Conservation (phyloP, 2,113 vertebrate species). For the Onychostruthus taczanowskii region DNA sequence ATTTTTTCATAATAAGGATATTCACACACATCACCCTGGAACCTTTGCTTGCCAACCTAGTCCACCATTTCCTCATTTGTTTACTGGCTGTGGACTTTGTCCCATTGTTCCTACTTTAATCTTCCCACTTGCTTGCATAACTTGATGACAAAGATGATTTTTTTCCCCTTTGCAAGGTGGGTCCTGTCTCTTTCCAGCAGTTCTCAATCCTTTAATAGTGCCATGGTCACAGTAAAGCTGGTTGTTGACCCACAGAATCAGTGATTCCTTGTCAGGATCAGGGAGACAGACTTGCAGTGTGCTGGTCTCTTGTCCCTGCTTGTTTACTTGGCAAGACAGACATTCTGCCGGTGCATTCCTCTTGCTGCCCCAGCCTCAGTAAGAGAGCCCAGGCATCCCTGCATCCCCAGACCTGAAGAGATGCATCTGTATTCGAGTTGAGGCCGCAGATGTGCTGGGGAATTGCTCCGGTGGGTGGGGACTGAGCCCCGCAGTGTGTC, state of each 20-base stretch:
- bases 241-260: not conserved
- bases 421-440: rapidly evolving
- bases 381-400: no score
- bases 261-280: rapidly evolving
- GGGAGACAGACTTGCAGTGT: not conserved
- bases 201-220: not conserved
- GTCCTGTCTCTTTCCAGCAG: not conserved
- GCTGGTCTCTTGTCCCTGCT: not conserved
- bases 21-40: not conserved
- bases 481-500: not conserved
- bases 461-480: not conserved
- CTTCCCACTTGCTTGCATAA: not conserved
- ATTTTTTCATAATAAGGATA: not conserved
- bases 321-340: not conserved
- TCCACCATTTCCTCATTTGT: not conserved
- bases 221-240: not conserved
- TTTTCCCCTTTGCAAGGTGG: not conserved
- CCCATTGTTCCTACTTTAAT: not conserved
- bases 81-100: not conserved
- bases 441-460: not conserved
- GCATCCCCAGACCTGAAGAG: not conserved
- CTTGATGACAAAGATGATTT: not conserved
- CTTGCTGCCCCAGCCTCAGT: not conserved
- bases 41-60: not conserved
- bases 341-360: not conserved